Evolutionary conservation across 2,888 invertebrate genomes (phyloP).

Genomic region (Beris chalybata): DNA sequence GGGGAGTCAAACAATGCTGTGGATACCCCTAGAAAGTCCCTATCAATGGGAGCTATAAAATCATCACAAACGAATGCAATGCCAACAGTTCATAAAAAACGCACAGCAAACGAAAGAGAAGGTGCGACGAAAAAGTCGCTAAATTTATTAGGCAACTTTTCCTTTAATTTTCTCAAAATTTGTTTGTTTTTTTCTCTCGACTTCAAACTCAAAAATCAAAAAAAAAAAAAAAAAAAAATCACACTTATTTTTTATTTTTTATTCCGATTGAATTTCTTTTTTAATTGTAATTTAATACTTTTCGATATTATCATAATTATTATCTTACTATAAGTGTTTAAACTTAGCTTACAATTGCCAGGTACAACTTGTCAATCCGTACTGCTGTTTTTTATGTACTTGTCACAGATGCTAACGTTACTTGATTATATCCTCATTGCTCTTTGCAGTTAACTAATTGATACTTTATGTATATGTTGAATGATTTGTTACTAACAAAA

Average conservation of each 20-base stretch:
- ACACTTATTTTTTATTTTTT: not conserved
- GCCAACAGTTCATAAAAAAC: slow-evolving; percentile 69
- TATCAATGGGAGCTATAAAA: slow-evolving; percentile 85
- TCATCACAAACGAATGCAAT: slow-evolving; percentile 59
- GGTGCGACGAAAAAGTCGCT: slow-evolving; percentile 51
- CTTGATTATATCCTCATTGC: slow-evolving; percentile 14
- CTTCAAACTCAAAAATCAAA: slow-evolving; percentile 13
- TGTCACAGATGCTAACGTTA: slow-evolving; percentile 28
- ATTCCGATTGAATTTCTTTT: slow-evolving; percentile 5
- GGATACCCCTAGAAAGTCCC: slow-evolving; percentile 74
- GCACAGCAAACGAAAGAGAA: slow-evolving; percentile 60
- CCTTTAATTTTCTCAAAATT: slow-evolving; percentile 14
- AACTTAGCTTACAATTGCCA: slow-evolving; percentile 24
- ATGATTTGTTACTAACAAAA: not conserved
- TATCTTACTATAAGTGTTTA: slow-evolving; percentile 9
- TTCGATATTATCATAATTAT: too few species aligned
- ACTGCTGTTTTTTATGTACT: slow-evolving; percentile 34
- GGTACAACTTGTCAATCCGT: slow-evolving; percentile 20
- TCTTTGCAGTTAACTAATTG: slow-evolving; percentile 25
- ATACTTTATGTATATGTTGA: slow-evolving; percentile 14
- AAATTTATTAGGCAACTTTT: slow-evolving; percentile 31
- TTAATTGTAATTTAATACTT: not conserved
- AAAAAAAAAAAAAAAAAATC: slow-evolving; percentile 8
- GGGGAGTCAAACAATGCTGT: slow-evolving; percentile 61
- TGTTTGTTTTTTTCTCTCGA: slow-evolving; percentile 1